Base-by-base conservation (phyloP, 2,113 vertebrate species). In the Neolamprologus ventralis region DNA sequence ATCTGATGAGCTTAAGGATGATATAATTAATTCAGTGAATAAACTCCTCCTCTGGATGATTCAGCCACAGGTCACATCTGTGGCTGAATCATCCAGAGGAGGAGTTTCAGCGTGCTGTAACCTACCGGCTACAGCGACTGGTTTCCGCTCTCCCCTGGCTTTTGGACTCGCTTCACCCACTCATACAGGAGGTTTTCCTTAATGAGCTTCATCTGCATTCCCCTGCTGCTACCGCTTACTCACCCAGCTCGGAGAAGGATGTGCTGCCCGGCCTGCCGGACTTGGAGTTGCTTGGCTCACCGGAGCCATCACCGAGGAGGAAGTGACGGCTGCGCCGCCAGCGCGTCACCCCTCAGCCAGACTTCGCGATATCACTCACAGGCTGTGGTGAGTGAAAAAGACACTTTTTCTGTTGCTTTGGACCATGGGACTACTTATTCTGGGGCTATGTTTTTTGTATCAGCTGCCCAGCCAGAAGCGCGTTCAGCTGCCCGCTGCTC, bases 211-310 rank as follows among this genome's bases (percentile, higher is more conserved):
- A 55, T 55, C 21, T 55, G 10, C 21, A 55, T 13, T 0, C 21
- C 53, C 53, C 53, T 12, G 53, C 21, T 13, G 21, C 11, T 55
- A 55, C 21, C 2, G 0, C 53, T 55, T 55, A 4, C 6, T 12
- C 53, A 55, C 53, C 53, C 53, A 55, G 53, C 53, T 23, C 0
- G 2, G n/a, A 12, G 53, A 54, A 54, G 0, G 10, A 54, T 55
- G 21, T 55, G 21, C 11, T 55, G 53, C 53, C 53, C 0, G 0
- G 6, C n/a, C 53, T 7, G 53, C 0, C 0, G 0, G 1, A 53
- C 2, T 53, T 53, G 19, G 51, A 53, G 19, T 53, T 53, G 51
- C 51, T 0, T 0, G 2, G n/a, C 9, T 2, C 2, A 4, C 9
- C 1, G 2, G 6, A 7, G 11, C 53, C 21, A 23, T 55, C 21